A percentile compares a stretch with the other conserved stretches of the same genome.
phyloP scores from a whole-genome alignment of 2,797 vertebrate species.

The Podarcis lilfordi region DNA sequence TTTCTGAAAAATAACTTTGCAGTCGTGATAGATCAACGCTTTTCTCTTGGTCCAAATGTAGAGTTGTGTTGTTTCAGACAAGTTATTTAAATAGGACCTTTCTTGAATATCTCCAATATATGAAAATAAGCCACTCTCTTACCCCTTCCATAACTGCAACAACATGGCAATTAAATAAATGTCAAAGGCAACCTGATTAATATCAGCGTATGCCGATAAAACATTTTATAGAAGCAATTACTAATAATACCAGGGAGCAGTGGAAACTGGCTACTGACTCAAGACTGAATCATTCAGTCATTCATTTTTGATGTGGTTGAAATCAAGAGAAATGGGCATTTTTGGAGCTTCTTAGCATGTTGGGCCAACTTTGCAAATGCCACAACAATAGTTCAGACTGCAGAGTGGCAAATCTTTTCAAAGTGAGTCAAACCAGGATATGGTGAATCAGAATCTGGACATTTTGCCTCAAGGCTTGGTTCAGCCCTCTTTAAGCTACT shows the following conservation, averaged over 20 bases:
- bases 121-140: background rate
- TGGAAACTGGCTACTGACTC: constrained; percentile 15
- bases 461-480: background rate
- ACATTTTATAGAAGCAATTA: background rate
- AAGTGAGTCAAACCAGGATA: background rate
- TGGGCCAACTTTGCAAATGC: background rate
- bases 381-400: background rate
- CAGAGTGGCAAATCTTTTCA: background rate
- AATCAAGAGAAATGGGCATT: background rate
- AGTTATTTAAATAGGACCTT: background rate
- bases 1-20: background rate
- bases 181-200: background rate
- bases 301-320: constrained; percentile 2
- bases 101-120: background rate
- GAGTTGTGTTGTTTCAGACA: background rate
- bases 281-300: background rate
- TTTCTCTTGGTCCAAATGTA: background rate
- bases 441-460: background rate
- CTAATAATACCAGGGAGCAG: background rate
- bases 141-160: too few relatives aligned
- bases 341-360: background rate
- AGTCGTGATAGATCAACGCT: background rate
- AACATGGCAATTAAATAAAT: background rate
- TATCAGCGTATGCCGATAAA: background rate
- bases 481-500: background rate